Evolutionary conservation across 2,113 vertebrate species (phyloP).

Genomic region (Poeciliopsis retropinna): DNA sequence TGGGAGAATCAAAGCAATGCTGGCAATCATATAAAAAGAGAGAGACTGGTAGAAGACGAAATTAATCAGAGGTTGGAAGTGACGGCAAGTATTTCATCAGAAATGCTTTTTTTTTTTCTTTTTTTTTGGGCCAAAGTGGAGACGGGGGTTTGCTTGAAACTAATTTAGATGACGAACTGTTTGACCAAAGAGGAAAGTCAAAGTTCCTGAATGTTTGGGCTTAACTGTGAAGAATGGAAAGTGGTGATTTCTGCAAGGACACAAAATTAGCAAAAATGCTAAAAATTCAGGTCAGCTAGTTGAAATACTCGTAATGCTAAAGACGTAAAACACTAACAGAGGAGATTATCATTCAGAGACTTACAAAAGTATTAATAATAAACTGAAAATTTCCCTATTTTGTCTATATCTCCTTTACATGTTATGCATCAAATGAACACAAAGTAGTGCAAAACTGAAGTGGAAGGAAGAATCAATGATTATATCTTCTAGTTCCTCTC

Average conservation of each 20-base stretch:
- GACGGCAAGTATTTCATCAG: background rate
- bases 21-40: conserved; percentile 9
- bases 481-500: background rate
- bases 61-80: conserved; percentile 13
- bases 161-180: background rate
- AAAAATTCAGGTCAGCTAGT: too few relatives aligned
- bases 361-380: too few relatives aligned
- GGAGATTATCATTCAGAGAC: too few relatives aligned
- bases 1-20: conserved; percentile 25
- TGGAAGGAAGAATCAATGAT: background rate
- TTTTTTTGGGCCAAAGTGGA: background rate
- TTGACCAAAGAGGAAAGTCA: background rate
- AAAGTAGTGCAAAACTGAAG: background rate
- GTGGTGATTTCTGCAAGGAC: background rate
- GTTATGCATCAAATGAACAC: background rate
- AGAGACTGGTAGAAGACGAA: conserved; percentile 9
- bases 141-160: background rate
- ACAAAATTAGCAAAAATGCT: background rate
- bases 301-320: too few relatives aligned
- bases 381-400: background rate
- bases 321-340: too few relatives aligned
- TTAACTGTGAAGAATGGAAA: background rate
- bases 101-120: background rate
- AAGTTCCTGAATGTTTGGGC: background rate
- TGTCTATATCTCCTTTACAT: background rate